Evolutionary conservation across 2,797 vertebrate genomes (phyloP).

Genomic region (Hapalemur alaotrensis): DNA sequence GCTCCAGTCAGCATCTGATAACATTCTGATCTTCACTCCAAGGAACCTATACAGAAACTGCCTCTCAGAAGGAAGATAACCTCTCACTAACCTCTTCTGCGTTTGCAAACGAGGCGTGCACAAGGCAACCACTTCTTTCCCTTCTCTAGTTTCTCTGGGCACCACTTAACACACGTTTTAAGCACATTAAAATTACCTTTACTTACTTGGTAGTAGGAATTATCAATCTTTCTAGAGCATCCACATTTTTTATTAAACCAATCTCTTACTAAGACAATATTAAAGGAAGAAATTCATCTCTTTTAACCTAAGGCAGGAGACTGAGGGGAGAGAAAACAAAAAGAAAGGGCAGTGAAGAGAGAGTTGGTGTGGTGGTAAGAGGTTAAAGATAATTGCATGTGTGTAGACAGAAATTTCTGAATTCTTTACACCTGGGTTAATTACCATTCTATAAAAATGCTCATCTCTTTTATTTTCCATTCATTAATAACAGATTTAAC

Average conservation of each 20-base stretch:
- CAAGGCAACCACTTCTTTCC: background rate
- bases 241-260: background rate
- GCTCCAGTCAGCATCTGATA: constrained; percentile 22
- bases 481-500: constrained; percentile 6
- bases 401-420: background rate
- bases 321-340: background rate
- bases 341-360: background rate
- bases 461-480: background rate
- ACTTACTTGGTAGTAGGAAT: background rate
- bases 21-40: constrained; percentile 18
- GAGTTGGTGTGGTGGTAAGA: background rate
- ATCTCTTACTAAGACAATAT: background rate
- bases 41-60: background rate
- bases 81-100: constrained; percentile 12
- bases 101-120: background rate
- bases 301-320: background rate
- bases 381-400: background rate
- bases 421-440: background rate
- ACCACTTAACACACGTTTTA: background rate
- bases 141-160: background rate
- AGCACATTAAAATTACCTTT: background rate
- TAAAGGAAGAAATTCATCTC: background rate
- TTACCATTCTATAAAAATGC: background rate
- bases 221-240: background rate
- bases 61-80: background rate